These are phyloP conservation scores for Cheirogaleus medius DNA, from an alignment of 2,113 vertebrate genomes.

Conservation along the genomic window DNA sequence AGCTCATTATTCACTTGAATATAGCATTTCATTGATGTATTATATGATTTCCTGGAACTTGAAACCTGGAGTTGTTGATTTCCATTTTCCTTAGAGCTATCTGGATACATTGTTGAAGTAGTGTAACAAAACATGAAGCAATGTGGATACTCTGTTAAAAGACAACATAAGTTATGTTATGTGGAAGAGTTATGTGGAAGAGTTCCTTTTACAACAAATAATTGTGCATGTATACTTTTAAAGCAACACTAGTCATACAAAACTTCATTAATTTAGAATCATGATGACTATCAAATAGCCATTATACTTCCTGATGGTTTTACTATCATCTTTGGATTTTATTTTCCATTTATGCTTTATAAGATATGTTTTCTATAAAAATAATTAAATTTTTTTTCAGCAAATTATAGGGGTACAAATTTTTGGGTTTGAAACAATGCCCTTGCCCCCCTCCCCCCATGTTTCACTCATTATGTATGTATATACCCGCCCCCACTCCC, in stretches of 20 bases:
- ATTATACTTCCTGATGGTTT: neutral
- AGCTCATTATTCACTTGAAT: neutral
- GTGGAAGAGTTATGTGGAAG: neutral
- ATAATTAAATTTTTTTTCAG: neutral
- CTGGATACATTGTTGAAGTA: neutral
- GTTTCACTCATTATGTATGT: too few species aligned
- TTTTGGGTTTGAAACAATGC: too few species aligned
- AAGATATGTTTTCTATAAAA: neutral
- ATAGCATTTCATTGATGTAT: slow-evolving; percentile 43
- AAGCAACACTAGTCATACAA: neutral
- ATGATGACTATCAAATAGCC: neutral
- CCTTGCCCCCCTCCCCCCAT: too few species aligned
- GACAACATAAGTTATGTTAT: neutral
- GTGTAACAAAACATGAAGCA: neutral
- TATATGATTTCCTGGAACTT: slow-evolving; percentile 25
- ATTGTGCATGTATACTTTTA: neutral
- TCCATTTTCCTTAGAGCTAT: slow-evolving; percentile 33
- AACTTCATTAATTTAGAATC: neutral
- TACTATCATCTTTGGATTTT: neutral
- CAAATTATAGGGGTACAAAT: too few species aligned
- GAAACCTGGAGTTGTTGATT: slow-evolving; percentile 52
- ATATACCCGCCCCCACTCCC: too few species aligned
- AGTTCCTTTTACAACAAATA: neutral
- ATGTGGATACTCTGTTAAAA: neutral
- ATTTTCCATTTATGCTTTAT: neutral